phyloP scores from a whole-genome alignment of 2,888 invertebrate genomes.

The Gymnoscelis rufifasciata region DNA sequence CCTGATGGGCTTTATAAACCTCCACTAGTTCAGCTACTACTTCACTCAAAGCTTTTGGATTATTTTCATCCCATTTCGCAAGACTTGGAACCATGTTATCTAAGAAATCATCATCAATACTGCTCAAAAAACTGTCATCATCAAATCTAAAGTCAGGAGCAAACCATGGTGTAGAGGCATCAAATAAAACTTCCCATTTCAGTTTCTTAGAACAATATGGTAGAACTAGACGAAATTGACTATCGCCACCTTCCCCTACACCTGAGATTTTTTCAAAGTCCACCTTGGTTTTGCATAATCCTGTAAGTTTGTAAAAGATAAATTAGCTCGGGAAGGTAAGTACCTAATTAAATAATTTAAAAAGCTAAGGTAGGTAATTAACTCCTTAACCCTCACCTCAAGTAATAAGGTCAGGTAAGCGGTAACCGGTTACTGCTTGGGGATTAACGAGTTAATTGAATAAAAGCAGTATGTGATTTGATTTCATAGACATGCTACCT shows the following conservation, averaged over 20 bases:
- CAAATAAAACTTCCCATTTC: slow-evolving; percentile 85
- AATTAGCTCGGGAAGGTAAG: too few species aligned
- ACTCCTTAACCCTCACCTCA: too few species aligned
- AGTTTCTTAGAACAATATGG: slow-evolving; percentile 84
- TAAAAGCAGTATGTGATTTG: too few species aligned
- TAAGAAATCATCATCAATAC: slow-evolving; percentile 76
- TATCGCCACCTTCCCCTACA: slow-evolving; percentile 54
- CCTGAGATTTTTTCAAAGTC: slow-evolving; percentile 64
- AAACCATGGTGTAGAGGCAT: slow-evolving; percentile 79
- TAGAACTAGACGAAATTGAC: slow-evolving; percentile 81
- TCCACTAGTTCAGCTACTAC: slow-evolving; percentile 81
- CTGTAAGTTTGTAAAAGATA: slow-evolving; percentile 36
- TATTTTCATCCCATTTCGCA: slow-evolving; percentile 81
- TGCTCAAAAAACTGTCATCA: slow-evolving; percentile 82
- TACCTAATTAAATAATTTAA: too few species aligned
- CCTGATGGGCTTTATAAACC: slow-evolving; percentile 82
- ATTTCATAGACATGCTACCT: too few species aligned
- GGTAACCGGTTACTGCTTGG: too few species aligned
- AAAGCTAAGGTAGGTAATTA: too few species aligned
- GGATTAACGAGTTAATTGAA: too few species aligned
- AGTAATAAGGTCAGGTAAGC: too few species aligned
- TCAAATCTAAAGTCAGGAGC: slow-evolving; percentile 88
- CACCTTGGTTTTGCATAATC: slow-evolving; percentile 68
- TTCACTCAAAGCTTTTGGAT: slow-evolving; percentile 78
- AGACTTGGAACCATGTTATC: slow-evolving; percentile 78